Base-by-base conservation (phyloP, 2,888 invertebrate species). In the Galeopsomyia nigrocyanea region DNA sequence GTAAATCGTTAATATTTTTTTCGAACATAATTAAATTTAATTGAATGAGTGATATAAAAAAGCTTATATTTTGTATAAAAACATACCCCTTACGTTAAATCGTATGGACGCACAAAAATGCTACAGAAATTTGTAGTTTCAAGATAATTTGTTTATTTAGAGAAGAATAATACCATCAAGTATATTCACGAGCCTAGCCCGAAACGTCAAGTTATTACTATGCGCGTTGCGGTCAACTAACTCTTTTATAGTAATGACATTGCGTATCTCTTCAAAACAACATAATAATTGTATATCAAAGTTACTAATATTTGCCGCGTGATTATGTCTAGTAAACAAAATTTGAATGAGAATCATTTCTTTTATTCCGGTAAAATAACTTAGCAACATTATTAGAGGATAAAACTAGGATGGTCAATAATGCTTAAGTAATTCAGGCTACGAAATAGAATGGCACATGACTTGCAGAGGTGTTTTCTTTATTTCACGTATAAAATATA, bases 401-500 rank as follows among this genome's bases (percentile, higher is more conserved):
- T 46, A 46, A 19, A 51, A 51, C 57, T 10, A 62, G 70, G 73
- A 68, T 21, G 31, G 65, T 64, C 56, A 39, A 61, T 47, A 16
- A 69, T 68, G 69, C 51, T 73, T 31, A 57, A 73, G 70, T 73
- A 73, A 73, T 70, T 70, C 56, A 72, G 71, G 75, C 75, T 72
- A 61, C 66, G 71, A 55, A 75, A 75, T 75, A 70, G 73, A 75
- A 73, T 75, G 68, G 72, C 75, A 75, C 75, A 68, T 73, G 65
- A 78, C 77, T 81, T 82, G 80, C 78, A 82, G 80, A 80, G 78
- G 75, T 78, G 77, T 81, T 82, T 81, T 75, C 79, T 81, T 82
- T 82, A 81, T 83, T 83, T 82, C 80, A 75, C 79, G 80, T 83
- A 82, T 80, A 82, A 83, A 83, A 83, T 83, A 81, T 82, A 83